Conservation (phyloP, 2,888 invertebrate genomes). For the Xanthia icteritia region DNA sequence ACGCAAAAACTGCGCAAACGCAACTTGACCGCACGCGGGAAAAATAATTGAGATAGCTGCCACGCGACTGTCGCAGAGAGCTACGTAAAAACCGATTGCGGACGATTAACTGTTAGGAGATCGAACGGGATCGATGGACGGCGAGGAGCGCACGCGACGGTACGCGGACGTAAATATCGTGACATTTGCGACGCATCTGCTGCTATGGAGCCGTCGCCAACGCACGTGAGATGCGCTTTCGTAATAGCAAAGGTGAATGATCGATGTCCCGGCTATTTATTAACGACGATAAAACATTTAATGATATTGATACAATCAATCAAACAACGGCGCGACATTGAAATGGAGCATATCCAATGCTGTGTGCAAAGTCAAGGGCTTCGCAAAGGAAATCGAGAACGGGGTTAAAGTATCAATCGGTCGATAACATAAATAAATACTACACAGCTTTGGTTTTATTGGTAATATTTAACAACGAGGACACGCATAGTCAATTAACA, state of each 20-base stretch:
- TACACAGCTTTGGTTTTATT: constrained; percentile 38
- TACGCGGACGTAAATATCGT: constrained; percentile 83
- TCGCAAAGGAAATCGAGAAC: constrained; percentile 23
- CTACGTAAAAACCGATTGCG: constrained; percentile 73
- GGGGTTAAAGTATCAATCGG: constrained; percentile 34
- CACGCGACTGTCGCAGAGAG: constrained; percentile 66
- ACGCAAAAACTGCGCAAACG: constrained; percentile 67
- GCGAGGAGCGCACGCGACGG: constrained; percentile 77
- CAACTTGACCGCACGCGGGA: constrained; percentile 63
- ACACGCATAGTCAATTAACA: constrained; percentile 66
- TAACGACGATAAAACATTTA: constrained; percentile 50
- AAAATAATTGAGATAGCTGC: constrained; percentile 67
- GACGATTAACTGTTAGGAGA: constrained; percentile 75
- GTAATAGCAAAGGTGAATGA: constrained; percentile 86
- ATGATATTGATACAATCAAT: constrained; percentile 7
- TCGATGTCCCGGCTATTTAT: constrained; percentile 75
- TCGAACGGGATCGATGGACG: constrained; percentile 80
- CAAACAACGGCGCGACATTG: constrained; percentile 23
- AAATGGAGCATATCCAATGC: constrained; percentile 27
- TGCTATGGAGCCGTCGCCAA: constrained; percentile 62
- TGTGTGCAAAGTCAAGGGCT: constrained; percentile 32
- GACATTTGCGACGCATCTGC: constrained; percentile 70
- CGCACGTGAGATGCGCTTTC: constrained; percentile 76
- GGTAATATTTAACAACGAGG: constrained; percentile 58
- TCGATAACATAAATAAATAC: constrained; percentile 36